These are phyloP conservation scores for Arnoldichthys spilopterus DNA, from an alignment of 2,797 vertebrate genomes.

Conservation along the genomic window DNA sequence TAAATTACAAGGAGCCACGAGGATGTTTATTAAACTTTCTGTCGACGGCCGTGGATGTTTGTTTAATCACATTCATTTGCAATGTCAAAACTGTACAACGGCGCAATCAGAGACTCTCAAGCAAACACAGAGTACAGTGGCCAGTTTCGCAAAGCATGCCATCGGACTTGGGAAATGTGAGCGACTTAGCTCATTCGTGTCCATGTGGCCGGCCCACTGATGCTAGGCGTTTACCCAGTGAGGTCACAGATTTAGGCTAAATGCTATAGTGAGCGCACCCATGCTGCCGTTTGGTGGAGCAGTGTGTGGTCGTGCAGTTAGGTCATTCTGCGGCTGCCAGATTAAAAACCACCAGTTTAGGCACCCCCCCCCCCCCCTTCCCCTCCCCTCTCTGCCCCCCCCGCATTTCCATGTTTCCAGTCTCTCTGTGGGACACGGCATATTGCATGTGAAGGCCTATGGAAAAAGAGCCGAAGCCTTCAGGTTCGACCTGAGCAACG, in stretches of 20 bases:
- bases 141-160: slow-evolving; percentile 22
- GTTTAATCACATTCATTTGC: slow-evolving; percentile 66
- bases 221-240: slow-evolving; percentile 33
- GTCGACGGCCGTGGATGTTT: slow-evolving; percentile 61
- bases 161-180: not conserved
- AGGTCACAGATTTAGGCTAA: slow-evolving; percentile 71
- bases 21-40: slow-evolving; percentile 67
- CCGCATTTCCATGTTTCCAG: slow-evolving; percentile 59
- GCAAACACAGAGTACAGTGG: slow-evolving; percentile 12
- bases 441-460: slow-evolving; percentile 61
- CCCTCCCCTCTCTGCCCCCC: slow-evolving; percentile 20
- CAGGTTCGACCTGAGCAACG: slow-evolving; percentile 73
- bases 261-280: slow-evolving; percentile 63
- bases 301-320: slow-evolving; percentile 74
- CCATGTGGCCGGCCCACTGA: slow-evolving; percentile 1
- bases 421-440: slow-evolving; percentile 67
- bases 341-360: slow-evolving; percentile 52
- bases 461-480: slow-evolving; percentile 70
- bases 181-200: slow-evolving; percentile 4
- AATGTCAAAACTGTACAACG: slow-evolving; percentile 63
- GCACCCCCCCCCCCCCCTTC: too few species aligned
- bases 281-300: slow-evolving; percentile 66
- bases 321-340: slow-evolving; percentile 56
- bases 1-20: slow-evolving; percentile 64
- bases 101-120: slow-evolving; percentile 45